These are phyloP conservation scores for Manacus vitellinus DNA, from an alignment of 2,113 vertebrate species.

Conservation along the genomic window DNA sequence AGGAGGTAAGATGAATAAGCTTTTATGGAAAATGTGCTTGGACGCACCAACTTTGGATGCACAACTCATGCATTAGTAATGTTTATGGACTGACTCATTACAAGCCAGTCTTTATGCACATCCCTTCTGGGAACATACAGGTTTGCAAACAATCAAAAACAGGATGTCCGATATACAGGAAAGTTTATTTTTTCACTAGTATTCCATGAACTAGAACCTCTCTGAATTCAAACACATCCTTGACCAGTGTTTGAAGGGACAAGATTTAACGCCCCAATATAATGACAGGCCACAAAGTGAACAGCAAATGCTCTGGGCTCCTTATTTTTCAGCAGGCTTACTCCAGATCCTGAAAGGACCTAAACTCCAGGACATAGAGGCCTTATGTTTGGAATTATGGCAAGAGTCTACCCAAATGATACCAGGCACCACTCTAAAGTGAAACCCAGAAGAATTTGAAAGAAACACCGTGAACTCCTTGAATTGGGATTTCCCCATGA, in stretches of 20 bases:
- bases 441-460: background rate
- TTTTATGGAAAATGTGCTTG: background rate
- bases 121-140: background rate
- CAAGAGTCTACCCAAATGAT: background rate
- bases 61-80: background rate
- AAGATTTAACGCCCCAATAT: background rate
- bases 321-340: background rate
- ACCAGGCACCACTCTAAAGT: background rate
- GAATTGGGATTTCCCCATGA: background rate
- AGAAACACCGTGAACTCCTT: background rate
- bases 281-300: background rate
- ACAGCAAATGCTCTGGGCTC: background rate
- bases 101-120: background rate
- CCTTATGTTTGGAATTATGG: background rate
- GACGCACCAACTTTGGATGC: background rate
- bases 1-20: background rate
- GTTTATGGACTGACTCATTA: background rate
- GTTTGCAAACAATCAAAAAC: background rate
- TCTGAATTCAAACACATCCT: background rate
- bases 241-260: background rate
- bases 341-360: background rate
- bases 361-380: background rate
- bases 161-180: accelerated
- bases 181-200: background rate
- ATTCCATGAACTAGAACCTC: background rate